These are phyloP conservation scores for Ceratothoa steindachneri DNA, from an alignment of 2,888 invertebrate species.

Conservation along the genomic window DNA sequence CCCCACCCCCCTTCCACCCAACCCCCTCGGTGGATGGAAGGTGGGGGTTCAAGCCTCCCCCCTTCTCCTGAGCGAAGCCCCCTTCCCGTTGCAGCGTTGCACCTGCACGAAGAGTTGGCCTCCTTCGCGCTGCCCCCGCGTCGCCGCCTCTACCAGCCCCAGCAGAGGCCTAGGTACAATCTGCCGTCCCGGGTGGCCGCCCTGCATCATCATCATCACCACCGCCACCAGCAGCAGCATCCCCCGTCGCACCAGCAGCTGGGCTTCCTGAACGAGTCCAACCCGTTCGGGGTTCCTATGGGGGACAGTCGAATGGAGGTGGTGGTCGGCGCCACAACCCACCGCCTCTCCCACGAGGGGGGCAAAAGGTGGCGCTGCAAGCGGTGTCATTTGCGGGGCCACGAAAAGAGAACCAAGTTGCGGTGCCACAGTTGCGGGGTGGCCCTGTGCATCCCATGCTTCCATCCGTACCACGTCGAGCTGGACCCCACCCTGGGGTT, in stretches of 20 bases:
- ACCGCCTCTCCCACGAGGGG: constrained; percentile 30
- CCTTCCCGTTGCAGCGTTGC: background rate
- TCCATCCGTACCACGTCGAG: constrained; percentile 14
- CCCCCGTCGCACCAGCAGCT: background rate
- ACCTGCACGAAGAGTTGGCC: background rate
- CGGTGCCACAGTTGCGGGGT: constrained; percentile 33
- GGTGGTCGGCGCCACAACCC: constrained; percentile 7
- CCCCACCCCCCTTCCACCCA: too few relatives aligned
- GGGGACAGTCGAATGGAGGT: constrained; percentile 4
- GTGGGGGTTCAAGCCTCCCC: too few relatives aligned
- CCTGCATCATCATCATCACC: background rate
- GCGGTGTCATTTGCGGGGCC: constrained; percentile 26
- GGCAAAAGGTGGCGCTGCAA: constrained; percentile 36
- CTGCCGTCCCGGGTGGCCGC: too few relatives aligned
- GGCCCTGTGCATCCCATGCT: constrained; percentile 33
- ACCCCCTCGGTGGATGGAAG: too few relatives aligned
- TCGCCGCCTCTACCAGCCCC: background rate
- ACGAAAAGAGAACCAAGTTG: constrained; percentile 34
- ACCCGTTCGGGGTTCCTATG: background rate
- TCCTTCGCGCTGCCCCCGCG: background rate
- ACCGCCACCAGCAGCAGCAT: background rate
- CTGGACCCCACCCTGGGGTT: background rate
- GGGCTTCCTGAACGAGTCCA: background rate
- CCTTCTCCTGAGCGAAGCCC: too few relatives aligned
- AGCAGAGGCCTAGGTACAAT: too few relatives aligned